Base-by-base conservation (phyloP, 2,113 vertebrate species). In the Hypomesus transpacificus region DNA sequence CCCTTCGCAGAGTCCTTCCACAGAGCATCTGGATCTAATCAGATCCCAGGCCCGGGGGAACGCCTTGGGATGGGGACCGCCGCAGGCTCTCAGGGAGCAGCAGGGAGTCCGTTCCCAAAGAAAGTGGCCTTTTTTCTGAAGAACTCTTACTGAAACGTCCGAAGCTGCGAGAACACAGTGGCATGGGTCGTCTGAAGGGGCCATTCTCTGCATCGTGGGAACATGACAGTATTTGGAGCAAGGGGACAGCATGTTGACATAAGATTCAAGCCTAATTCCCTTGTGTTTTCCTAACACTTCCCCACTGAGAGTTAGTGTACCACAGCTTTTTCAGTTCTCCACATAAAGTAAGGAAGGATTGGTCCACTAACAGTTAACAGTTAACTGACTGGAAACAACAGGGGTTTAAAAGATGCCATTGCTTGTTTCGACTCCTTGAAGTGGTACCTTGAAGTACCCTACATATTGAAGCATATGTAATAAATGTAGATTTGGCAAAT, bases 11-110 rank as follows among this genome's bases (percentile, higher is more conserved):
- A 46, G 39, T 46, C 39, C 39, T 46, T 46, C 39, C 79, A 70
- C 64, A 64, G 63, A 75, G 66, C 90, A 92, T 91, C 90, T 92
- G 91, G 86, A 87, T 85, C 74, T 57, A 51, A 91, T 91, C 87
- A 88, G 60, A 0, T 73, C 52, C 3, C 63, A n/a, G 64, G 64
- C 83, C 84, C 78, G n/a, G 68, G 84, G 82, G 83, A 89, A 68
- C 34, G 53, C 66, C 63, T 74, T 63, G 20, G 74, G 73, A 69
- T 73, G 52, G 83, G 75, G 85, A 85, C 86, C 76, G 80, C 53
- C 63, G 74, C 21, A 56, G 84, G 81, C 82, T 89, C 84, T 78
- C 85, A 86, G 77, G 86, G 82, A 85, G 76, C 80, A 31, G 22
- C n/a, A 71, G 83, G 87, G 65, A 75, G 66, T 53, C 39, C 39